Evolutionary conservation across 2,113 vertebrate species (phyloP).

Genomic region (Psophia crepitans): DNA sequence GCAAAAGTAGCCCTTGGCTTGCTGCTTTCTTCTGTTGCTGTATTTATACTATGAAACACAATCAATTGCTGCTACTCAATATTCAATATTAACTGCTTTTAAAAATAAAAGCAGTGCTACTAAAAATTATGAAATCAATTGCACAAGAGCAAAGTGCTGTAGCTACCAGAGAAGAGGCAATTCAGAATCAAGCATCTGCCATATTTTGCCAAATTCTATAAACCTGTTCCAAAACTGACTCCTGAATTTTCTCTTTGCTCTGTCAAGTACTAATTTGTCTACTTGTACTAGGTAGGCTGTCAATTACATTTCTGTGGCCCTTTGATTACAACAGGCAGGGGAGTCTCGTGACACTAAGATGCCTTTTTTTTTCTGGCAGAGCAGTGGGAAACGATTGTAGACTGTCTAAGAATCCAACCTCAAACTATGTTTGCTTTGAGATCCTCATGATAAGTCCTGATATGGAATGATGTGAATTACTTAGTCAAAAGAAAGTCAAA

Average conservation of each 20-base stretch:
- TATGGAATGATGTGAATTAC: background rate
- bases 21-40: background rate
- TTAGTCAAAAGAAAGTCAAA: background rate
- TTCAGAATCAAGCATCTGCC: background rate
- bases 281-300: background rate
- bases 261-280: background rate
- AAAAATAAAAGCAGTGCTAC: background rate
- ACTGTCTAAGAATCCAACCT: background rate
- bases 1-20: background rate
- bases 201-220: background rate
- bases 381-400: background rate
- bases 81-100: background rate
- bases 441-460: background rate
- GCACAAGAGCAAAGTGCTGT: background rate
- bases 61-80: background rate
- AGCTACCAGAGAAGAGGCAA: background rate
- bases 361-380: background rate
- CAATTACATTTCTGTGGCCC: background rate
- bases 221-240: background rate
- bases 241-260: background rate
- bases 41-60: background rate
- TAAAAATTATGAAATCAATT: background rate
- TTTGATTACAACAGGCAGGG: background rate
- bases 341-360: background rate
- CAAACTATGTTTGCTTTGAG: background rate